Conservation (phyloP, 2,797 vertebrate genomes). For the Eutrigla gurnardus region DNA sequence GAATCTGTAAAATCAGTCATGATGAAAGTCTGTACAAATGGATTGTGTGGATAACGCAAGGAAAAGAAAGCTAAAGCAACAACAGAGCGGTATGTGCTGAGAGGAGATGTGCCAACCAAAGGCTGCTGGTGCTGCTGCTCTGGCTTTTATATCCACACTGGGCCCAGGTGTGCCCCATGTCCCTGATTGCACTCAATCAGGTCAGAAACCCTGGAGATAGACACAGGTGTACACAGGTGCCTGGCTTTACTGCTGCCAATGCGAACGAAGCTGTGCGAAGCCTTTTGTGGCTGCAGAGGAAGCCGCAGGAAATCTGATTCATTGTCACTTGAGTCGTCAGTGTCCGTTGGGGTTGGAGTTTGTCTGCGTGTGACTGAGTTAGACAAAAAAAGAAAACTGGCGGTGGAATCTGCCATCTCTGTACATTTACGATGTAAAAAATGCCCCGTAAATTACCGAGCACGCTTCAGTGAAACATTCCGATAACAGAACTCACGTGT, state of each 20-base stretch:
- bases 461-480: slow-evolving; percentile 16
- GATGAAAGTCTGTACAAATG: neutral
- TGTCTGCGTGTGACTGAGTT: neutral
- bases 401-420: neutral
- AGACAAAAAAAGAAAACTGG: neutral
- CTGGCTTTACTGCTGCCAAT: neutral
- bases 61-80: neutral
- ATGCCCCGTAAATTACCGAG: slow-evolving; percentile 4
- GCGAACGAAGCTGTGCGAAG: neutral
- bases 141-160: neutral
- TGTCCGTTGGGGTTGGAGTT: neutral
- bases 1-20: neutral
- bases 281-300: slow-evolving; percentile 1
- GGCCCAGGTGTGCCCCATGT: neutral
- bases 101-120: neutral
- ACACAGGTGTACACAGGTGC: slow-evolving; percentile 11
- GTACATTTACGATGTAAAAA: slow-evolving; percentile 7
- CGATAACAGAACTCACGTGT: slow-evolving; percentile 29
- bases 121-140: neutral
- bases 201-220: neutral
- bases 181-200: neutral
- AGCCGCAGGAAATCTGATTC: slow-evolving; percentile 4
- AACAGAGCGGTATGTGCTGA: neutral
- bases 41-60: neutral
- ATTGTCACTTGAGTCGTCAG: neutral